Evolutionary conservation across 2,797 vertebrate species (phyloP), one percentile per base, ranked within the genome.

Genomic region (Enteromius argenteus): DNA sequence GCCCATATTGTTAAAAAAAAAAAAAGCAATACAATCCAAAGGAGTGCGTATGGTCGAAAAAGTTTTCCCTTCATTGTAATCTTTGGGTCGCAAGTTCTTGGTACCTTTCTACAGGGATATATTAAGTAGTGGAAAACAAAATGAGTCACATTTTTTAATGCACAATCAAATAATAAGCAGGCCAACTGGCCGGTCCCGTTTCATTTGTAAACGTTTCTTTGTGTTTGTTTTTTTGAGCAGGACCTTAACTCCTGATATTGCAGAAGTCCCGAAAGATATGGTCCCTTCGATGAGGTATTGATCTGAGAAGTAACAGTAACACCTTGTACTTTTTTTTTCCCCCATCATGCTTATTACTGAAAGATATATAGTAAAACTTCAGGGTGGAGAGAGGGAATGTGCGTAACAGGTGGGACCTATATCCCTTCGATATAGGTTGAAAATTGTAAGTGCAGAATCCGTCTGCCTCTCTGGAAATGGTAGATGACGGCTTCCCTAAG

Each of bases 171-270:
- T 58, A 35, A 60, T 51, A 64, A 51, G 42, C 37, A 71, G 19
- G 35, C 80, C 32, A 73, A 35, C 39, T 32, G 9, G 27, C 27
- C 7, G 17, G 69, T 78, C 72, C 53, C 2, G 10, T 84, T 80
- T n/a, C 67, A 66, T 83, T 74, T 80, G 89, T 89, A 89, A 89
- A 88, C 83, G 14, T 51, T 49, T 30, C n/a, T 60, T 6, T 4
- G 4, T 62, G 27, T 15, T 23, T 10, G 0, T 23, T 23, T 58
- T 73, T 64, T 44, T 68, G 64, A 84, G 35, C 37, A 83, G 44
- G 51, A 79, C 39, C 56, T 77, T 42, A 64, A 71, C 80, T 66
- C 68, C 32, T 69, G 8, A 49, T 81, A 85, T 80, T 78, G 72
- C 78, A 80, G 67, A 80, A n/a, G 72, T 80, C 76, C 27, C 32